Conservation (phyloP, 1,140 invertebrate genomes). For the Acromyrmex echinatior region DNA sequence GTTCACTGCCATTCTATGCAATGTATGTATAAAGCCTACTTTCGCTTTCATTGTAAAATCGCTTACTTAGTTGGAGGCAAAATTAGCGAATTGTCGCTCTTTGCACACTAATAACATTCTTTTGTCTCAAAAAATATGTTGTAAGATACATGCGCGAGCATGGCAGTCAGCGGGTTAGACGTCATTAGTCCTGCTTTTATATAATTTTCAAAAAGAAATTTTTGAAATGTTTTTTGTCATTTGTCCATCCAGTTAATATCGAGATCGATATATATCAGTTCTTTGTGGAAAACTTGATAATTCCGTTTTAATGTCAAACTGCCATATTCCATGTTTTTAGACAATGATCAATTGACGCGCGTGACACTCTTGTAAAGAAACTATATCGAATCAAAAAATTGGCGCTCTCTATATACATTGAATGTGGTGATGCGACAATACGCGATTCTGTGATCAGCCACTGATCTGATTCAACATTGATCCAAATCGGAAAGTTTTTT, state of each 20-base stretch:
- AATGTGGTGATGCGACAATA: conserved; percentile 79
- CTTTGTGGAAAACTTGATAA: conserved; percentile 12
- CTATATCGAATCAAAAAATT: conserved; percentile 71
- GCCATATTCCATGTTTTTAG: conserved; percentile 74
- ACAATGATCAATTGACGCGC: conserved; percentile 52
- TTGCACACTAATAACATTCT: conserved; percentile 30
- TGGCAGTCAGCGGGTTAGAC: conserved; percentile 72
- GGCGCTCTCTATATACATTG: conserved; percentile 67
- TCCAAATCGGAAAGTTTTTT: conserved; percentile 40
- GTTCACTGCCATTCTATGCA: conserved; percentile 77
- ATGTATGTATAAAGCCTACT: conserved; percentile 66
- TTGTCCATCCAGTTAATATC: neutral
- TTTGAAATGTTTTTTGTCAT: conserved; percentile 4
- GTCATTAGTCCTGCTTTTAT: conserved; percentile 32
- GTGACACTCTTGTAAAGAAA: conserved; percentile 59
- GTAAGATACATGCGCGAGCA: conserved; percentile 62
- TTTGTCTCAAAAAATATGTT: conserved; percentile 59
- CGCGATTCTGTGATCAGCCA: conserved; percentile 74
- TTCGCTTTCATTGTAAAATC: conserved; percentile 45
- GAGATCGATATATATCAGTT: neutral
- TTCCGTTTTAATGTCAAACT: conserved; percentile 74
- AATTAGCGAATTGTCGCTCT: conserved; percentile 41
- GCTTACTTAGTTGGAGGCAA: conserved; percentile 22
- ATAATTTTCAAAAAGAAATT: neutral
- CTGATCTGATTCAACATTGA: conserved; percentile 51